Evolutionary conservation across 2,888 invertebrate genomes (phyloP).

Genomic region (Melieria omissa): DNA sequence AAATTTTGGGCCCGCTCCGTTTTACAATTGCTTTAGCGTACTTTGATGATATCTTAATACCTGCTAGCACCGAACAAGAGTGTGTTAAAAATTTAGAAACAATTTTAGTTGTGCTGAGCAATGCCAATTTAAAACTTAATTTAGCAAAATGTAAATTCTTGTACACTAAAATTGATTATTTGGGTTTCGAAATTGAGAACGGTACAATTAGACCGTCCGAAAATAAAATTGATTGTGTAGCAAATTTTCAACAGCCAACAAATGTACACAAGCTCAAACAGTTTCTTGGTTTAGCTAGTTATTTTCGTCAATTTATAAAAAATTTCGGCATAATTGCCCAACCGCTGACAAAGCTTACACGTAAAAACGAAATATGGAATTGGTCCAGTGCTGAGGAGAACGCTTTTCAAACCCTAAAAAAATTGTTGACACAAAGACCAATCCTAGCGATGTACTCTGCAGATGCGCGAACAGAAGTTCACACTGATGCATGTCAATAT

Average conservation of each 20-base stretch:
- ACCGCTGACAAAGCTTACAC: constrained; percentile 1
- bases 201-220: neutral
- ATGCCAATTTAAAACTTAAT: too few relatives aligned
- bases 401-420: constrained; percentile 18
- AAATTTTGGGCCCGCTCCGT: constrained; percentile 40
- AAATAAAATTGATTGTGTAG: constrained; percentile 7
- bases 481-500: constrained; percentile 36
- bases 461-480: constrained; percentile 31
- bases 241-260: too few relatives aligned
- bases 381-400: constrained; percentile 28
- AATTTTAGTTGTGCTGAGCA: too few relatives aligned
- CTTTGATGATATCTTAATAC: constrained; percentile 29
- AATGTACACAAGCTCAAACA: constrained; percentile 17
- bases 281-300: constrained; percentile 20
- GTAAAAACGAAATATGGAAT: constrained; percentile 7
- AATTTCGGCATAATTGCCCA: constrained; percentile 20
- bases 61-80: constrained; percentile 10
- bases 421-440: constrained; percentile 23
- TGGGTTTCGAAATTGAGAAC: too few relatives aligned
- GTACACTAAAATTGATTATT: too few relatives aligned
- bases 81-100: too few relatives aligned
- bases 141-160: too few relatives aligned
- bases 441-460: constrained; percentile 24
- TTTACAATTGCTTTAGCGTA: neutral
- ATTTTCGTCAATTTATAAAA: constrained; percentile 21